A percentile compares a stretch with the other conserved stretches of the same genome.
Evolutionary conservation across 2,888 invertebrate genomes (phyloP).

Genomic region (Dryocosmus kuriphilus): DNA sequence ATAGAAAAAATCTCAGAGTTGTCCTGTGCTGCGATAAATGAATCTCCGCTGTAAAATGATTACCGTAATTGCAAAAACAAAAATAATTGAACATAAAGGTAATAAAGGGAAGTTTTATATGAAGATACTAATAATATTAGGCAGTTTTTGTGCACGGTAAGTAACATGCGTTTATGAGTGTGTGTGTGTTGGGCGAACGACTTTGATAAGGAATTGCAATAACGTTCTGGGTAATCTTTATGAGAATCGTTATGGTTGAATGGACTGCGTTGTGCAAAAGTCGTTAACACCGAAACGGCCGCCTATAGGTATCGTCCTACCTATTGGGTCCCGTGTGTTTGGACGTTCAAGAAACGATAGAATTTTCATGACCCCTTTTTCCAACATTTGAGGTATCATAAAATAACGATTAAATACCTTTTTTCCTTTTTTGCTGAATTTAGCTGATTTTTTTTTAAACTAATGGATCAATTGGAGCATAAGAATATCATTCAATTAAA

Average conservation of each 20-base stretch:
- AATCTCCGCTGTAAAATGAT: neutral
- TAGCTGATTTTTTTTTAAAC: neutral
- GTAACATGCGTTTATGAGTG: slow-evolving; percentile 15
- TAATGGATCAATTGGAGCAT: neutral
- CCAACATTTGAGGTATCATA: neutral
- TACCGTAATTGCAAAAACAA: neutral
- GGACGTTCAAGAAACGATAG: neutral
- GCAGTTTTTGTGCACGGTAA: neutral
- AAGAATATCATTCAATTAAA: neutral
- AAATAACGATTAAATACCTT: neutral
- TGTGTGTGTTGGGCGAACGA: slow-evolving; percentile 1
- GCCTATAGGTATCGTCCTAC: neutral
- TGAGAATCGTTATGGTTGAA: slow-evolving; percentile 29
- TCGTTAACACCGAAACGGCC: slow-evolving; percentile 15
- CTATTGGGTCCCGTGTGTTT: slow-evolving; percentile 6
- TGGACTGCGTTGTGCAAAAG: slow-evolving; percentile 18
- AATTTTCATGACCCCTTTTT: slow-evolving; percentile 4
- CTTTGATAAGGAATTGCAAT: slow-evolving; percentile 36
- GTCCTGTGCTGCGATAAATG: no score
- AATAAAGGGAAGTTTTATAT: neutral
- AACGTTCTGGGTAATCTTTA: slow-evolving; percentile 20
- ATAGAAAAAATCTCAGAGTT: no score
- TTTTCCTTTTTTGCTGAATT: neutral
- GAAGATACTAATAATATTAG: neutral
- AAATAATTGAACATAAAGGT: neutral